Conservation (phyloP, 2,113 vertebrate genomes). For the Rhabdomys dilectus region DNA sequence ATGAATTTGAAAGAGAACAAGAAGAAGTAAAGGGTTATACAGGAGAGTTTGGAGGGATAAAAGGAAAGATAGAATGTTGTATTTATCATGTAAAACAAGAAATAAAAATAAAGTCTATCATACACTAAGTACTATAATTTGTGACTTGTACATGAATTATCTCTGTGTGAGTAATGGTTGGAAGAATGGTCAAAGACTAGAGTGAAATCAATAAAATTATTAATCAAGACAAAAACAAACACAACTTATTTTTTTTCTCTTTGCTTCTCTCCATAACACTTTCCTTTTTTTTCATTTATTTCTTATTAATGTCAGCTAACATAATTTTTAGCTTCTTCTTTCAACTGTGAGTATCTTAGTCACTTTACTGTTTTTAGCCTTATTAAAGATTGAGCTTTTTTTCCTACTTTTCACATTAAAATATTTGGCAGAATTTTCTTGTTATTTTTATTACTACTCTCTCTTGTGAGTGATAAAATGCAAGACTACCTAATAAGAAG, state of each 20-base stretch:
- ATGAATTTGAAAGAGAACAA: not conserved
- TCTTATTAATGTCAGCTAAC: not conserved
- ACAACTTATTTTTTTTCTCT: not conserved
- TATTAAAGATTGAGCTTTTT: not conserved
- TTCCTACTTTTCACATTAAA: not conserved
- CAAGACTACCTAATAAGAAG: not conserved
- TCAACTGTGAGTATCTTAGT: not conserved
- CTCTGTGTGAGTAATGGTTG: not conserved
- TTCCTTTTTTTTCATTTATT: not conserved
- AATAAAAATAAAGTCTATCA: not conserved
- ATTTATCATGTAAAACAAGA: not conserved
- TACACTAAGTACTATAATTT: not conserved
- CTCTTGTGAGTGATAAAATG: not conserved
- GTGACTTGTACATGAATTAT: not conserved
- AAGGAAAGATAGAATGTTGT: not conserved
- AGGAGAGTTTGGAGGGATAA: not conserved
- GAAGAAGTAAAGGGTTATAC: rapidly evolving
- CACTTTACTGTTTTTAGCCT: not conserved
- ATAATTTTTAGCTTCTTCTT: not conserved
- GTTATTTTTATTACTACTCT: not conserved
- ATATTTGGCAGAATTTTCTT: not conserved
- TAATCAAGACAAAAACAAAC: not conserved
- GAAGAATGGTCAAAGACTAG: not conserved
- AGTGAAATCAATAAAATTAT: not conserved
- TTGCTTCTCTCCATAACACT: not conserved